A percentile compares a stretch with the other conserved stretches of the same genome.
Evolutionary conservation across 2,888 invertebrate genomes (phyloP).

Genomic region (Tenthredo distinguenda): DNA sequence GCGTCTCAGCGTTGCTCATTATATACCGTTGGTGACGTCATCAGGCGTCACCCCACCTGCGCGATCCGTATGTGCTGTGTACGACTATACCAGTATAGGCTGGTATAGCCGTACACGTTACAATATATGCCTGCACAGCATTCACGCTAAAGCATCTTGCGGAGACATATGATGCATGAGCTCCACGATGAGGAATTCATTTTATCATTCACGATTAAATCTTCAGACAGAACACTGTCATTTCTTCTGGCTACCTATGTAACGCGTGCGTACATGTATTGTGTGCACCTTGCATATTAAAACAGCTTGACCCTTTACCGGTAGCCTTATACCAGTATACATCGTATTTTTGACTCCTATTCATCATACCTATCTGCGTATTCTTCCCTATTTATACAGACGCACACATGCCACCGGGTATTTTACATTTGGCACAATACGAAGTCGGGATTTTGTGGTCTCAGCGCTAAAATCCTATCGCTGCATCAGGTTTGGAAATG

Average conservation of each 20-base stretch:
- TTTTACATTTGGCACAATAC: neutral
- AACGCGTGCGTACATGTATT: neutral
- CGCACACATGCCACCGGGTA: neutral
- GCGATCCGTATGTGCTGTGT: too few relatives aligned
- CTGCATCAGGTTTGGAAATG: neutral
- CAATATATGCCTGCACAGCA: neutral
- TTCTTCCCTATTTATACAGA: neutral
- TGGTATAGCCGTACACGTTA: too few relatives aligned
- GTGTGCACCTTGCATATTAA: conserved; percentile 14
- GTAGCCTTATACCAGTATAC: neutral
- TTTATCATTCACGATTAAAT: conserved; percentile 45
- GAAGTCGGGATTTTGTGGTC: neutral
- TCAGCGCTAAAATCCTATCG: neutral
- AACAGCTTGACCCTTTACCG: conserved; percentile 10
- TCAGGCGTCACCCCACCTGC: too few relatives aligned
- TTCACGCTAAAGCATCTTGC: neutral
- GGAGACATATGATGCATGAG: conserved; percentile 26
- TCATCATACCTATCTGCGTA: neutral
- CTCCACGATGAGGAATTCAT: conserved; percentile 44
- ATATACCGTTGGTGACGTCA: too few relatives aligned
- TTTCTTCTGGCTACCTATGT: conserved; percentile 36
- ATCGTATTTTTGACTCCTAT: neutral
- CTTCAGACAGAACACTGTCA: conserved; percentile 42
- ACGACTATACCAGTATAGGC: too few relatives aligned
- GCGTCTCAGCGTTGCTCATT: too few relatives aligned